Conservation (phyloP, 2,888 invertebrate genomes). For the Dasysyrphus albostriatus region DNA sequence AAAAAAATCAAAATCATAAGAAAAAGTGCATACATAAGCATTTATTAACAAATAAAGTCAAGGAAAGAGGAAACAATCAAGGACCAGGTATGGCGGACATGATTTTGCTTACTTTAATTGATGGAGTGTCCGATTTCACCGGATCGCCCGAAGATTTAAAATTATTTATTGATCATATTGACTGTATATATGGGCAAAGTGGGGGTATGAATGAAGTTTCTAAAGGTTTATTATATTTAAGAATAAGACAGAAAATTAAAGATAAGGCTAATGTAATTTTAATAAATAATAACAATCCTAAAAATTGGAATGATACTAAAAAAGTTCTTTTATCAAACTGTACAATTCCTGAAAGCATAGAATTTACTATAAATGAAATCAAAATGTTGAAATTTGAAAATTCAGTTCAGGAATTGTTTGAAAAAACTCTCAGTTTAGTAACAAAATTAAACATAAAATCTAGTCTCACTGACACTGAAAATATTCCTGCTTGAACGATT, state of each 20-base stretch:
- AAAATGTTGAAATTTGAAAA: slow-evolving; percentile 12
- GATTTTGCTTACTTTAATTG: slow-evolving; percentile 2
- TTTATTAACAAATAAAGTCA: not conserved
- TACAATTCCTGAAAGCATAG: not conserved
- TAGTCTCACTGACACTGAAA: not conserved
- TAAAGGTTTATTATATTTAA: too few species aligned
- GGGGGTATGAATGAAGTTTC: too few species aligned
- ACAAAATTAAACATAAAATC: slow-evolving; percentile 31
- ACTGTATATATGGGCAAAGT: not conserved
- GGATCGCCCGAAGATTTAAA: not conserved
- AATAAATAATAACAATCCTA: too few species aligned
- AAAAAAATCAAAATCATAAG: not conserved
- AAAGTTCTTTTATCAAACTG: slow-evolving; percentile 5
- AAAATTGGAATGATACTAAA: too few species aligned
- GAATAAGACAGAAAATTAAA: too few species aligned
- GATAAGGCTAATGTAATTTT: too few species aligned
- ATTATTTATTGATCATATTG: not conserved
- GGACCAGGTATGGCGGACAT: slow-evolving; percentile 1
- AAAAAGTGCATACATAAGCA: not conserved
- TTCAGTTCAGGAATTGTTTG: slow-evolving; percentile 23
- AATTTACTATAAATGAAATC: too few species aligned
- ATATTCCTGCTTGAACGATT: slow-evolving; percentile 9
- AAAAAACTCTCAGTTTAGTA: not conserved
- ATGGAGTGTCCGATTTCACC: slow-evolving; percentile 2
- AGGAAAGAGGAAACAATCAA: not conserved